Evolutionary conservation across 2,888 invertebrate species (phyloP), one percentile per base, ranked within the genome.

Genomic region (Marronus borbonicus): DNA sequence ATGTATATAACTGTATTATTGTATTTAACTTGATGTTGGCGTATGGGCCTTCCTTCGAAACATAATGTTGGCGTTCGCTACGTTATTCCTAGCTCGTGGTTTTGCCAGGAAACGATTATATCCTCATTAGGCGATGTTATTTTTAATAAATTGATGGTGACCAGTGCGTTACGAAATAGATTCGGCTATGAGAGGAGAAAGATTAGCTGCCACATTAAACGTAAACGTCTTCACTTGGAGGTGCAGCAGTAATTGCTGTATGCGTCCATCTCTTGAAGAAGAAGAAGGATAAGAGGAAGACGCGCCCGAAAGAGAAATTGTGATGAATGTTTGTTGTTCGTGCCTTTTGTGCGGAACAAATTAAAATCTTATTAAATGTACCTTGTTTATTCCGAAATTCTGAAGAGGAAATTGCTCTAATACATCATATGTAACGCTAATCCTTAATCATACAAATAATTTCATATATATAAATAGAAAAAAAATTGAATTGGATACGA

Each of bases 241-340:
- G 72, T 74, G 72, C 72, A 74, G 72, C 62, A 20, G 36, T 74
- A 74, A 74, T 74, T 74, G 72, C 72, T 62, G 49, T 74, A 74
- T 60, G 60, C 72, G 72, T 74, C 28, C 72, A 24, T 74, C 72
- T 74, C 44, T 36, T 12, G 60, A 60, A 74, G 12, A 17, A 55
- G 55, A 55, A 20, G 20, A 17, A 17, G 52, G 14, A 14, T 14
- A 52, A 52, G 52, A 52, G 7, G 55, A 20, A n/a, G 55, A 55
- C 55, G 55, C 14, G 44, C 20, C 60, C n/a, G 55, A 74, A 74
- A 74, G 72, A 74, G 72, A 74, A 74, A 74, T 74, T 74, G 49
- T 74, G 72, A 74, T 74, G 72, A 74, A 74, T 74, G 72, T 74
- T 74, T 74, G 72, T 74, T 74, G 72, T 74, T 74, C 72, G 72